phyloP scores from a whole-genome alignment of 2,797 vertebrate genomes.

The Austrolebias charrua region DNA sequence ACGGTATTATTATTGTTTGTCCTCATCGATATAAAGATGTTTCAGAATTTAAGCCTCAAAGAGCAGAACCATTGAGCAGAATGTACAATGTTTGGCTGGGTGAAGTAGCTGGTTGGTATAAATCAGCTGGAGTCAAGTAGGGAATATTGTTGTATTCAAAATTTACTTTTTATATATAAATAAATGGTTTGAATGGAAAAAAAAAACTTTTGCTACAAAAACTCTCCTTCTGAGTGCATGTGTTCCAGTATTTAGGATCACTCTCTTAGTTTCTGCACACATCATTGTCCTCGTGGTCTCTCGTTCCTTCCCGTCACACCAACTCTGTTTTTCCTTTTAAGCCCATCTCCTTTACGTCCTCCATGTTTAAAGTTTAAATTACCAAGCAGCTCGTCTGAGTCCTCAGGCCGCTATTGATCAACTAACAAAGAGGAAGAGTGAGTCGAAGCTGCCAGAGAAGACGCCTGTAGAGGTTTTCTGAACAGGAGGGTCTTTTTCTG shows the following conservation, averaged over 20 bases:
- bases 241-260: neutral
- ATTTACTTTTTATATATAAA: neutral
- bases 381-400: conserved; percentile 54
- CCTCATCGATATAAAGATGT: too few species aligned
- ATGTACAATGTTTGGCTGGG: too few species aligned
- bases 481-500: conserved; percentile 66
- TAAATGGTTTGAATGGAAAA: neutral
- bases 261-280: conserved; percentile 24
- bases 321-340: conserved; percentile 22
- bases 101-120: too few species aligned
- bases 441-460: conserved; percentile 34
- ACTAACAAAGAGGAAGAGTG: conserved; percentile 39
- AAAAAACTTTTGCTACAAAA: conserved; percentile 31
- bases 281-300: conserved; percentile 22
- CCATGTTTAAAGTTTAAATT: conserved; percentile 64
- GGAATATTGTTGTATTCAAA: too few species aligned
- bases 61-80: too few species aligned
- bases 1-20: too few species aligned
- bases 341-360: conserved; percentile 17
- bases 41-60: too few species aligned
- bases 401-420: conserved; percentile 70
- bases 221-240: neutral
- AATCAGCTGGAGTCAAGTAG: too few species aligned
- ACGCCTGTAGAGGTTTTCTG: conserved; percentile 53
- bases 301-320: conserved; percentile 20